Percentiles rank a stretch among this genome's conserved stretches.
These are phyloP conservation scores for Catagonus wagneri DNA, from an alignment of 2,113 vertebrate genomes.

Conservation along the genomic window DNA sequence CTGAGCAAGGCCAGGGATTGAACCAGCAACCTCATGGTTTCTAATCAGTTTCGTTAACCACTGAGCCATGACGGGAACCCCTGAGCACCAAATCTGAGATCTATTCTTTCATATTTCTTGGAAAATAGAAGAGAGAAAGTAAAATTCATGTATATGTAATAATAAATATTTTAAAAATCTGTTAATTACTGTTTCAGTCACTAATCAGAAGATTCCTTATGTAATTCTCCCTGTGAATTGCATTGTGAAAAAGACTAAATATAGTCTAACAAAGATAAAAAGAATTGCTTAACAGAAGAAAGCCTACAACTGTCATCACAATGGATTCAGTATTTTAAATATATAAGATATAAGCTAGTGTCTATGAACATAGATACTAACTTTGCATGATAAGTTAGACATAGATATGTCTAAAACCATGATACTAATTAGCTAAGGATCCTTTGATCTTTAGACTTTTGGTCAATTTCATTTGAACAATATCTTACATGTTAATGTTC, in stretches of 20 bases:
- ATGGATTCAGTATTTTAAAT: conserved; percentile 39
- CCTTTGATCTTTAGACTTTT: neutral
- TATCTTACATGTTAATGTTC: neutral
- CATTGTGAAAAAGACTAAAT: neutral
- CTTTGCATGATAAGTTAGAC: neutral
- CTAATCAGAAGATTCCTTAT: neutral
- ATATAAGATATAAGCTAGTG: neutral
- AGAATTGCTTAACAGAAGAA: neutral
- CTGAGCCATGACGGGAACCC: too few species aligned
- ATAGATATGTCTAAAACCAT: neutral
- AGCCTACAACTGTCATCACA: neutral
- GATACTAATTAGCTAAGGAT: neutral
- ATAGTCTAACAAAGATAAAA: neutral
- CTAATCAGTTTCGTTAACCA: too few species aligned
- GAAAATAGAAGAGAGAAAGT: neutral
- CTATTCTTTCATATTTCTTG: neutral
- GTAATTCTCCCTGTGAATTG: neutral
- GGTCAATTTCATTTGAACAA: too few species aligned
- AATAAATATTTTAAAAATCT: neutral
- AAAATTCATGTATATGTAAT: neutral
- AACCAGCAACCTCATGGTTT: too few species aligned
- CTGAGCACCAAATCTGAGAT: neutral
- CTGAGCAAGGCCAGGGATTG: too few species aligned
- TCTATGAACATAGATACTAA: neutral
- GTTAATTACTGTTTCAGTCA: neutral